Conservation (phyloP, 2,888 invertebrate species). For the Drosophila quasianomalipes region DNA sequence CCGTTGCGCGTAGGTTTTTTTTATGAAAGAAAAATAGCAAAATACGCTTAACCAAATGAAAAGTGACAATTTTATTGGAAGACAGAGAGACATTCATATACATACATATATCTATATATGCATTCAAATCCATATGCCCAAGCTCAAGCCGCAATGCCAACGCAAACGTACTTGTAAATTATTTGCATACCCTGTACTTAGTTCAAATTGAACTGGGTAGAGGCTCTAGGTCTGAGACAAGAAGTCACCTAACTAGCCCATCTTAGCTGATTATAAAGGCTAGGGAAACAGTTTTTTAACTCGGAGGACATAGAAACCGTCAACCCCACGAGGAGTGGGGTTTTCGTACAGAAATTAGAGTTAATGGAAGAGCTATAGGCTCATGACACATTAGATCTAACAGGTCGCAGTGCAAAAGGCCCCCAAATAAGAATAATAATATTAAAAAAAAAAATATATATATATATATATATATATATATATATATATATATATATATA, state of each 20-base stretch:
- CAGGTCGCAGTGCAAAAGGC: not conserved
- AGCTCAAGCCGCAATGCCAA: constrained; percentile 45
- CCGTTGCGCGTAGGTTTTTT: constrained; percentile 63
- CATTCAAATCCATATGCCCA: constrained; percentile 5
- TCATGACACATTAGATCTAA: not conserved
- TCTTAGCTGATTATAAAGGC: not conserved
- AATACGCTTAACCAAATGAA: constrained; percentile 49
- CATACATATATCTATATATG: not conserved
- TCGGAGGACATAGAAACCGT: not conserved
- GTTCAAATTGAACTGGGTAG: not conserved
- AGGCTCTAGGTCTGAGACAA: not conserved
- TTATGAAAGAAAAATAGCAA: constrained; percentile 22
- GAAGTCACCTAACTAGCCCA: not conserved
- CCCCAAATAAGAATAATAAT: not conserved
- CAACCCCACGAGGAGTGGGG: not conserved
- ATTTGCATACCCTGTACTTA: constrained; percentile 23
- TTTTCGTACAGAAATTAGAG: not conserved
- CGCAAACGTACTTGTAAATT: constrained; percentile 40
- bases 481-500: not conserved
- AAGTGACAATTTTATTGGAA: constrained; percentile 80
- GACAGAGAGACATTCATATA: constrained; percentile 34
- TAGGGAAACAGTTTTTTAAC: not conserved
- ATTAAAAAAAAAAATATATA: not conserved
- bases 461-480: not conserved
- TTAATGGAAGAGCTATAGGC: not conserved